These are phyloP conservation scores for Asbolus verrucosus DNA, from an alignment of 1,140 invertebrate genomes.

Conservation along the genomic window DNA sequence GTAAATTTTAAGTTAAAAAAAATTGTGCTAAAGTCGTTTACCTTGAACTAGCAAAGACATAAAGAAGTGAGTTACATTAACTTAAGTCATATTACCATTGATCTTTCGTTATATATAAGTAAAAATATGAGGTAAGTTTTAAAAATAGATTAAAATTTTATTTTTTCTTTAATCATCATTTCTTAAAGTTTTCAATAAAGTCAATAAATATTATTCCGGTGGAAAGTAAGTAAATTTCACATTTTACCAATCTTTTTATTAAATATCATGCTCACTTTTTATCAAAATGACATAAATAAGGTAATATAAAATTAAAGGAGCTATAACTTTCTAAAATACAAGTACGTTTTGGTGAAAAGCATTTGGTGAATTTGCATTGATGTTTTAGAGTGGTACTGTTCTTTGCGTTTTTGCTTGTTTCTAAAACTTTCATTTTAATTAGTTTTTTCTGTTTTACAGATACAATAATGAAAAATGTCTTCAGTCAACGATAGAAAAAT, in stretches of 20 bases:
- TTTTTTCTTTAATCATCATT: slow-evolving; percentile 21
- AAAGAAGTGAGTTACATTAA: slow-evolving; percentile 48
- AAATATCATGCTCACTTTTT: slow-evolving; percentile 40
- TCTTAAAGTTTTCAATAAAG: slow-evolving; percentile 20
- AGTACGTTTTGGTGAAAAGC: slow-evolving; percentile 49
- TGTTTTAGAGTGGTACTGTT: slow-evolving; percentile 27
- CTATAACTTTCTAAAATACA: slow-evolving; percentile 51
- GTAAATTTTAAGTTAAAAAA: slow-evolving; percentile 40
- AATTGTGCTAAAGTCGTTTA: slow-evolving; percentile 54
- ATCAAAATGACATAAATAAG: slow-evolving; percentile 33
- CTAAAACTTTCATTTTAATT: slow-evolving; percentile 21
- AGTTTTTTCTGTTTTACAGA: slow-evolving; percentile 48
- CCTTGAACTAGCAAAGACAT: slow-evolving; percentile 57
- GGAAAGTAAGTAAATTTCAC: slow-evolving; percentile 35
- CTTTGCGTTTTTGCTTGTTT: slow-evolving; percentile 18
- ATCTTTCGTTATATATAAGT: slow-evolving; percentile 38
- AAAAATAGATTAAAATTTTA: slow-evolving; percentile 40
- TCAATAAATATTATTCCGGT: background rate
- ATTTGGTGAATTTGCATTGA: slow-evolving; percentile 49
- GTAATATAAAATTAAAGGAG: slow-evolving; percentile 41
- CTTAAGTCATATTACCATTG: slow-evolving; percentile 43
- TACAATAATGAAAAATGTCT: slow-evolving; percentile 58
- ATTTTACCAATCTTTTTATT: slow-evolving; percentile 30
- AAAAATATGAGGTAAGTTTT: slow-evolving; percentile 52
- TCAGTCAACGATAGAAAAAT: slow-evolving; percentile 62